A percentile compares a stretch with the other conserved stretches of the same genome.
phyloP scores from a whole-genome alignment of 2,113 vertebrate species.

The Natator depressus region DNA sequence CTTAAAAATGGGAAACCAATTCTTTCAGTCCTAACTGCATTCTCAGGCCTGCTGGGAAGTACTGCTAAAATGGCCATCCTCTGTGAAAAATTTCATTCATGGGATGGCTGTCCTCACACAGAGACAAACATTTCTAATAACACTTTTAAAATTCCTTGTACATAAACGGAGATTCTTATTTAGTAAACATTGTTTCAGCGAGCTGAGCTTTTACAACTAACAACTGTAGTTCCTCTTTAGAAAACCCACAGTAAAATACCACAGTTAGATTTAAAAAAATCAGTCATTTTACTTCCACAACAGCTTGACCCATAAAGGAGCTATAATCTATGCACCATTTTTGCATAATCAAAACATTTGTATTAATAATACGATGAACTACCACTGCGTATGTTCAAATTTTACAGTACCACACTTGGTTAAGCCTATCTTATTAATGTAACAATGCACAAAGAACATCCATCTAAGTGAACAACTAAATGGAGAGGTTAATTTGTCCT shows the following conservation, averaged over 20 bases:
- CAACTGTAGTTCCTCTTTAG: background rate
- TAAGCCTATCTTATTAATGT: background rate
- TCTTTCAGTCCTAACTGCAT: background rate
- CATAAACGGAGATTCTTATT: background rate
- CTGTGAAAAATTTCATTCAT: background rate
- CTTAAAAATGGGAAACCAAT: background rate
- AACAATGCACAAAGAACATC: background rate
- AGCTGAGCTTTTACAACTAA: background rate
- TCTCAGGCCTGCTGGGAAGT: background rate
- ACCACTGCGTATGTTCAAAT: background rate
- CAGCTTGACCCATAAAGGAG: background rate
- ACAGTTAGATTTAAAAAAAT: background rate
- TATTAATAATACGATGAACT: background rate
- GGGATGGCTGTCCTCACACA: background rate
- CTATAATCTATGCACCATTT: background rate
- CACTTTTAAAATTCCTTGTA: background rate
- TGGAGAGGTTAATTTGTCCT: background rate
- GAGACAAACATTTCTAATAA: background rate
- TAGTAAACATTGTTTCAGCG: background rate
- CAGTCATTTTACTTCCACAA: background rate
- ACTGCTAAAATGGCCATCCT: background rate
- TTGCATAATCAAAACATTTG: background rate
- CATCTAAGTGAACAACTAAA: background rate
- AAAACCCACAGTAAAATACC: background rate
- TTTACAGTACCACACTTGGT: background rate